These are phyloP conservation scores for Gavia stellata DNA, from an alignment of 2,113 vertebrate species.

Conservation along the genomic window DNA sequence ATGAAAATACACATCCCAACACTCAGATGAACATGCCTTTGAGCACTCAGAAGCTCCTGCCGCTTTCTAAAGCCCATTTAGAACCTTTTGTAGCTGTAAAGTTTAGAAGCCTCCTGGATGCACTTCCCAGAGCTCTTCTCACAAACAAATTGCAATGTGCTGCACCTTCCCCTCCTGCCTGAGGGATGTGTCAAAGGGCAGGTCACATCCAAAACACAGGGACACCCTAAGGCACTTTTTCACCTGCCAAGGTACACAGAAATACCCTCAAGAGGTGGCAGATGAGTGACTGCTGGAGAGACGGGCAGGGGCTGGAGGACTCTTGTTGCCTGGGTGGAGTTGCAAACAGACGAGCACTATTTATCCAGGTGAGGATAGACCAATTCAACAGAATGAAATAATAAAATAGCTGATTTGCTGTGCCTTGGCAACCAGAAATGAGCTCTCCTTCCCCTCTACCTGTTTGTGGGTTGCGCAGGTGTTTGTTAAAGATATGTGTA, in stretches of 20 bases:
- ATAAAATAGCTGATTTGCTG: background rate
- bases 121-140: background rate
- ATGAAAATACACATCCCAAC: background rate
- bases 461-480: background rate
- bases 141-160: accelerated
- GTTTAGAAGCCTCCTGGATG: background rate
- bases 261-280: background rate
- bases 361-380: slow-evolving; percentile 1
- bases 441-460: background rate
- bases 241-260: background rate
- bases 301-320: slow-evolving; percentile 22
- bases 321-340: background rate
- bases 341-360: background rate
- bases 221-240: background rate
- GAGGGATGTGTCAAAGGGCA: background rate
- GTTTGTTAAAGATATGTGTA: background rate
- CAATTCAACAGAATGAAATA: background rate
- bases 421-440: background rate
- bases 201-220: background rate
- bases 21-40: background rate
- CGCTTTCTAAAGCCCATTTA: background rate
- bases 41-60: background rate
- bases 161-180: background rate
- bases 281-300: background rate
- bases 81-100: background rate